A percentile compares a stretch with the other conserved stretches of the same genome.
Conservation (phyloP, 2,797 vertebrate species). For the Catostomus latipinnis region DNA sequence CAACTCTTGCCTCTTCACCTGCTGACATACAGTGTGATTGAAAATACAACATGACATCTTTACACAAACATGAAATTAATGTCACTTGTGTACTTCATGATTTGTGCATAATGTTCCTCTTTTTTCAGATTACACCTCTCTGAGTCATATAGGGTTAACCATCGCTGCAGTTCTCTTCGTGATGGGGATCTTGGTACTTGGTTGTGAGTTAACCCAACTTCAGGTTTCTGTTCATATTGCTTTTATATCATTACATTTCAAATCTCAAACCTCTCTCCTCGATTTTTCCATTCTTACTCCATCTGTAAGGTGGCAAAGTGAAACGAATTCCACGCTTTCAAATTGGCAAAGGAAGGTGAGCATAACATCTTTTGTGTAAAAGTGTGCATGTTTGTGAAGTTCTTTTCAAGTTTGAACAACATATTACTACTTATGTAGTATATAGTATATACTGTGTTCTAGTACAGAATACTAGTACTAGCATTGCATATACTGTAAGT, state of each 20-base stretch:
- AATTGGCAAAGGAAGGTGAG: slow-evolving; percentile 71
- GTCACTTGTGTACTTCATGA: slow-evolving; percentile 8
- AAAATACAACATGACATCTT: not conserved
- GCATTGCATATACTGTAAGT: too few species aligned
- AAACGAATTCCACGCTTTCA: slow-evolving; percentile 65
- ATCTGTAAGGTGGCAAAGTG: slow-evolving; percentile 67
- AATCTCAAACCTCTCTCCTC: slow-evolving; percentile 18
- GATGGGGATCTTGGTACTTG: slow-evolving; percentile 74
- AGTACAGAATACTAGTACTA: too few species aligned
- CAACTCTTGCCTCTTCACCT: not conserved
- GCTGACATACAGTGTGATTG: not conserved
- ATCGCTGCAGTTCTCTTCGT: slow-evolving; percentile 75
- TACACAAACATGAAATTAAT: not conserved
- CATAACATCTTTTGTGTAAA: not conserved
- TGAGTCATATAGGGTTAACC: slow-evolving; percentile 67
- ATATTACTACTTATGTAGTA: not conserved
- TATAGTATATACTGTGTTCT: too few species aligned
- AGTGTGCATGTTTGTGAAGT: not conserved
- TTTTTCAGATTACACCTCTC: slow-evolving; percentile 70
- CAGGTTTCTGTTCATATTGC: not conserved
- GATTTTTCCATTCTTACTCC: slow-evolving; percentile 10
- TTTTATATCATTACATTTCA: not conserved
- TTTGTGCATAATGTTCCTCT: not conserved
- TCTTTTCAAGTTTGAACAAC: not conserved
- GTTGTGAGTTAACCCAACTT: slow-evolving; percentile 70